Base-by-base conservation (phyloP, 2,113 vertebrate genomes). In the Carassius gibelio region DNA sequence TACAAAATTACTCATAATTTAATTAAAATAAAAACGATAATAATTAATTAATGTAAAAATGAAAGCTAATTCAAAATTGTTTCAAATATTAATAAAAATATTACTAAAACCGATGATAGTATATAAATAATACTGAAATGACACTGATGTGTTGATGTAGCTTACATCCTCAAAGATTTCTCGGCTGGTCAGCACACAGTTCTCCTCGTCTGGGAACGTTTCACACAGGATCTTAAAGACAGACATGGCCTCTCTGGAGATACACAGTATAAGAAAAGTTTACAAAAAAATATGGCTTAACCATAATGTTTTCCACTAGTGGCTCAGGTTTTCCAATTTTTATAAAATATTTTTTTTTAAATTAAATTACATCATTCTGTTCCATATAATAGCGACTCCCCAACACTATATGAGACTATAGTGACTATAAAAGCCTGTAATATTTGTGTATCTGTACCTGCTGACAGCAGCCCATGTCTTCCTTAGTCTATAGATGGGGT, bases 131-230 rank as follows among this genome's bases (percentile, higher is more conserved):
- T 66, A 34, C 5, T 30, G 15, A 7, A 15, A 38, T 38, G 21
- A 21, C 6, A 21, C 19, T 59, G 57, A 21, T n/a, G 57, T 21
- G 19, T 71, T 21, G 19, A 42, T 71, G 19, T 72, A n/a, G 69
- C 85, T 84, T 92, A 96, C 97, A 95, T 96, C 95, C 48, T 89
- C 86, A 23, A 96, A 92, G 87, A 96, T 94, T 90, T 95, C 96
- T 87, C 95, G 91, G 89, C 92, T 95, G 84, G 92, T 94, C 26
- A 96, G 86, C 57, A 96, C 95, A 88, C 95, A 96, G 92, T 97
- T 95, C 86, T 97, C 96, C 86, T 97, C 96, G 68, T 97, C 96
- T 0, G 96, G 96, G 84, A 98, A 98, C 10, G 95, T 96, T 89
- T 96, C 94, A 0, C 95, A 96, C 75, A 98, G 92, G 82, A 94